Conservation (phyloP, 2,113 vertebrate species). For the Lates calcarifer region DNA sequence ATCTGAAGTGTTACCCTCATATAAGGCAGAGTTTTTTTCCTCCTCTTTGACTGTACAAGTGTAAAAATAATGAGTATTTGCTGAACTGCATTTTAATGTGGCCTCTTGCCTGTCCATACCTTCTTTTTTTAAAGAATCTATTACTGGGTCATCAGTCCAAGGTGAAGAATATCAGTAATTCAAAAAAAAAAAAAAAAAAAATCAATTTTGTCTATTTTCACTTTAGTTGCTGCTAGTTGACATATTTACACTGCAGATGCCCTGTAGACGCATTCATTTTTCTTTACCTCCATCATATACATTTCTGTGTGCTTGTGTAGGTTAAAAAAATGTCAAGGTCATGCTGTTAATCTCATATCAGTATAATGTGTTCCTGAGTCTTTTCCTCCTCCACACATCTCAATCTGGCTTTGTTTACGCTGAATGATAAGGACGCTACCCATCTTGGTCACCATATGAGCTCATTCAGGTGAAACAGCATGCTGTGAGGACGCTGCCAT, state of each 20-base stretch:
- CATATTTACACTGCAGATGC: slow-evolving; percentile 6
- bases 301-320: background rate
- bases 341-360: slow-evolving; percentile 20
- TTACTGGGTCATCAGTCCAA: slow-evolving; percentile 41
- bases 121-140: slow-evolving; percentile 15
- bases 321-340: slow-evolving; percentile 44
- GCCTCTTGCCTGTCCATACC: slow-evolving; percentile 18
- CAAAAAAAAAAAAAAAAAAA: slow-evolving; percentile 15
- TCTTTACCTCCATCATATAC: background rate
- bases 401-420: slow-evolving; percentile 27
- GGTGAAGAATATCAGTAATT: slow-evolving; percentile 10
- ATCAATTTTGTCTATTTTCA: slow-evolving; percentile 16
- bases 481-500: slow-evolving; percentile 24
- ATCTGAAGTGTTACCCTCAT: slow-evolving; percentile 60
- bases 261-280: slow-evolving; percentile 2
- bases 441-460: slow-evolving; percentile 32
- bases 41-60: slow-evolving; percentile 62
- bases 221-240: slow-evolving; percentile 3
- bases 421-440: slow-evolving; percentile 3
- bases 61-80: slow-evolving; percentile 69
- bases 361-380: background rate
- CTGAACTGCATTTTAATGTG: slow-evolving; percentile 68
- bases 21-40: slow-evolving; percentile 48
- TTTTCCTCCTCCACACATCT: background rate
- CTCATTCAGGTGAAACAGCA: slow-evolving; percentile 29